Conservation (phyloP, 2,113 vertebrate genomes). For the Chaenocephalus aceratus region DNA sequence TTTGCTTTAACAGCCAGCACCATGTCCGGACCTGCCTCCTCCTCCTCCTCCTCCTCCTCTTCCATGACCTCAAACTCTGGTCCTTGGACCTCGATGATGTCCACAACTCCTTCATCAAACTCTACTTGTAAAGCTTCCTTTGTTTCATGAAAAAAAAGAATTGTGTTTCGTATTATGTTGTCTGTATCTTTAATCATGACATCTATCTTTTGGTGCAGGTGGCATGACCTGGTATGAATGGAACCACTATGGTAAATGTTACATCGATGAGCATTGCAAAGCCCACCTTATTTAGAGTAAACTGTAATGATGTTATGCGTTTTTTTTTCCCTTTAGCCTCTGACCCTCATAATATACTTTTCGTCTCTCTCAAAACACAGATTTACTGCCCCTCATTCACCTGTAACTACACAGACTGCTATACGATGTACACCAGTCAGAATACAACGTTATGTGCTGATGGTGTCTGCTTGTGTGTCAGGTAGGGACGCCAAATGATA, state of each 20-base stretch:
- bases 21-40: not conserved
- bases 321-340: not conserved
- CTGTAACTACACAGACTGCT: conserved; percentile 79
- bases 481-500: conserved; percentile 65
- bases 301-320: not conserved
- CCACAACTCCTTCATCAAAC: conserved; percentile 5
- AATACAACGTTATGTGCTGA: conserved; percentile 51
- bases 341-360: not conserved
- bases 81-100: conserved; percentile 10
- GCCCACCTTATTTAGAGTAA: conserved; percentile 14
- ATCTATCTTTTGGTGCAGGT: conserved; percentile 33
- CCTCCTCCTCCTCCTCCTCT: not conserved
- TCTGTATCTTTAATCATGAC: not conserved
- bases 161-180: not conserved
- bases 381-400: conserved; percentile 73
- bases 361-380: conserved; percentile 54
- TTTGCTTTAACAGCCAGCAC: not conserved
- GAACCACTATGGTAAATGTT: not conserved
- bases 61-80: not conserved
- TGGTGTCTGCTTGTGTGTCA: conserved; percentile 65
- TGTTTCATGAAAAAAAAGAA: not conserved
- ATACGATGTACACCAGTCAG: conserved; percentile 60
- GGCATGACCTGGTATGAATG: not conserved
- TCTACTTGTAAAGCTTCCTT: conserved; percentile 1
- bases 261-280: conserved; percentile 47